A percentile compares a stretch with the other conserved stretches of the same genome.
Conservation (phyloP, 1,140 invertebrate species). For the Bursaphelenchus mucronatus region DNA sequence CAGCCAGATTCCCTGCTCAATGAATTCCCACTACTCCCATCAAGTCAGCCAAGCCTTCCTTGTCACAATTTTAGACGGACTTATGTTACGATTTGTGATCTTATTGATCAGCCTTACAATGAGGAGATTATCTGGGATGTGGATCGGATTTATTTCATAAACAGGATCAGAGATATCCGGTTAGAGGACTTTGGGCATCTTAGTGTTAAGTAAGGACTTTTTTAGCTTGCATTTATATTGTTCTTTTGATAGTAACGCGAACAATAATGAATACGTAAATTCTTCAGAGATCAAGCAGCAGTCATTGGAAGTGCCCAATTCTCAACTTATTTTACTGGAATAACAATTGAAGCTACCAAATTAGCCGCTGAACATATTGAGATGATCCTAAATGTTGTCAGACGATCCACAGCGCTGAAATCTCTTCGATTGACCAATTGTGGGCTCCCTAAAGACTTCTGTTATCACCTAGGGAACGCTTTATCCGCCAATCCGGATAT, state of each 20-base stretch:
- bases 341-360: constrained; percentile 46
- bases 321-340: constrained; percentile 53
- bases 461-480: constrained; percentile 46
- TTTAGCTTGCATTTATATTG: background rate
- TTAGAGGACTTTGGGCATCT: constrained; percentile 59
- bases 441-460: constrained; percentile 54
- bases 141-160: constrained; percentile 59
- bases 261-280: too few species aligned
- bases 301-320: constrained; percentile 57
- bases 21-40: constrained; percentile 46
- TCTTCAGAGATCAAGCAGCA: constrained; percentile 55
- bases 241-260: background rate
- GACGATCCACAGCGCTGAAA: constrained; percentile 50
- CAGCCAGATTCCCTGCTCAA: constrained; percentile 34
- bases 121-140: constrained; percentile 47
- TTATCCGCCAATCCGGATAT: constrained; percentile 38
- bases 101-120: constrained; percentile 55
- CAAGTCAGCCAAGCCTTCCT: constrained; percentile 40
- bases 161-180: constrained; percentile 48
- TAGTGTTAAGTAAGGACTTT: constrained; percentile 44
- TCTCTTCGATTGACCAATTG: constrained; percentile 49
- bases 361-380: constrained; percentile 54
- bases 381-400: constrained; percentile 47
- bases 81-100: constrained; percentile 59
- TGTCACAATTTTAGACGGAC: constrained; percentile 57